Base-by-base conservation (phyloP, 2,888 invertebrate species). In the Amiota communis region DNA sequence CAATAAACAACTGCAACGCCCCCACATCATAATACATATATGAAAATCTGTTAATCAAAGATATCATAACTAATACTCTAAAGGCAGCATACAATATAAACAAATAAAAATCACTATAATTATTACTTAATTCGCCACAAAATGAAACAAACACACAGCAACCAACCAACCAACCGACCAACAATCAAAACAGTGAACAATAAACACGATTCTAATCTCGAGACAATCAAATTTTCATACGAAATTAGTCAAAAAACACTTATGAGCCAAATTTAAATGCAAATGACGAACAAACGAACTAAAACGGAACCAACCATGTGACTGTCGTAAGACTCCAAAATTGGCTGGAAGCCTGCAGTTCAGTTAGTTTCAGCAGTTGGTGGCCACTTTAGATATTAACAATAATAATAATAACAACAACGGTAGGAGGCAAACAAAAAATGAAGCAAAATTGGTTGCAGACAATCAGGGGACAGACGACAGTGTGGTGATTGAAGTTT, bases 161-260 rank as follows among this genome's bases (percentile, higher is more conserved):
- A n/a, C 23, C 47, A 20, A 65, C 64, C 53, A 48, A 67, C 15
- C 15, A 36, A 47, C 47, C 61, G n/a, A 65, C 63, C 67, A n/a
- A 64, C 70, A 36, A 47, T 48, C 70, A 72, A 80, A 79, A 85
- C 85, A 82, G 84, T 82, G 84, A 82, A 85, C 85, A 82, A 85
- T 82, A 82, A 82, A 85, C 83, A 77, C 84, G 82, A 85, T 85
- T 82, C 82, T 82, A 82, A 82, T 82, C 86, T 84, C 71, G 69
- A 74, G 36, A 76, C 84, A 84, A 85, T 84, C 85, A 85, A 82
- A 84, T 82, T 84, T 82, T 85, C 82, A 82, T 82, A 81, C 83
- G 74, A 84, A 85, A 84, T 82, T 84, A 84, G 82, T 84, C 79
- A 51, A 74, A 76, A 78, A 85, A 79, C 82, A 82, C 81, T 82